Base-by-base conservation (phyloP, 2,888 invertebrate species). In the Noctua janthina region DNA sequence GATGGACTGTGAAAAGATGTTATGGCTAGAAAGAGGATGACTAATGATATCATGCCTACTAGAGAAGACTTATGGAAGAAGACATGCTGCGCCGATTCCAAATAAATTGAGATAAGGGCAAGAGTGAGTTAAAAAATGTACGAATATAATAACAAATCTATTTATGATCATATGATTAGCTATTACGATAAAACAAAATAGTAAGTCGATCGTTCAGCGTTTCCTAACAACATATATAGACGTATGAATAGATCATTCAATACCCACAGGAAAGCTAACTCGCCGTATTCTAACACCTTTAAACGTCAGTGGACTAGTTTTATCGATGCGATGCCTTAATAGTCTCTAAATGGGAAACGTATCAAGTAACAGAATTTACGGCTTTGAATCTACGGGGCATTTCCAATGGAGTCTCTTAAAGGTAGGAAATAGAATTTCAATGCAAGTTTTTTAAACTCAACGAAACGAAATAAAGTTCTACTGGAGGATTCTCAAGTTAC, bases 161-260 rank as follows among this genome's bases (percentile, higher is more conserved):
- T 56, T 17, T 29, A 46, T 17, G 8, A 43, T 17, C 20, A 54
- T 29, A 8, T n/a, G 13, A 68, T 35, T 8, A 39, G 7, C 66
- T 39, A 68, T n/a, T 2, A 1, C 17, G 13, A n/a, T 23, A 49
- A n/a, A 62, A 74, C 51, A 59, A 77, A 29, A 51, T 29, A 11
- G 29, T 72, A 72, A 54, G 20, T 35, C 43, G 20, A 59, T 62
- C 20, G n/a, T 67, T 49, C n/a, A 77, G 68, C 72, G 3, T 76
- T 70, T 39, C 13, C 35, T 69, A 79, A 74, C 62, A 54, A 56
- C 17, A n/a, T 43, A 49, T 39, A 35, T 71, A 79, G 92, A 94
- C 94, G 84, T 85, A 84, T 93, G 92, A 94, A 95, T 94, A 83
- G 93, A 84, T 87, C 89, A 91, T 93, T 92, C 70, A 90, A 91